phyloP scores from a whole-genome alignment of 1,140 invertebrate species.

The Bombus difficillimus region DNA sequence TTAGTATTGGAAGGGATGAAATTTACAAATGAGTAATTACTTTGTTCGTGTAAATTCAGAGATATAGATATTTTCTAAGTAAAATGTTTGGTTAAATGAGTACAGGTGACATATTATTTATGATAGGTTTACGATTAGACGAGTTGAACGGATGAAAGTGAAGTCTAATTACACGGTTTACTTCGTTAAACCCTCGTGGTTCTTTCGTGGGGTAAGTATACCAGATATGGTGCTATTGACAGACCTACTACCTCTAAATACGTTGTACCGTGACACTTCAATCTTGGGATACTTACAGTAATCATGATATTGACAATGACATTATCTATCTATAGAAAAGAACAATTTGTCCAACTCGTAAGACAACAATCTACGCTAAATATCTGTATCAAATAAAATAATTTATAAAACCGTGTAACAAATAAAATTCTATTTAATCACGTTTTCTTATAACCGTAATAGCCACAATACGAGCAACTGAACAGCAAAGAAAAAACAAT shows the following conservation, averaged over 20 bases:
- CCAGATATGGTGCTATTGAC: neutral
- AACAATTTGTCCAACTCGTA: neutral
- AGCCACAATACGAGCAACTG: too few relatives aligned
- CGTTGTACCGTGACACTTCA: neutral
- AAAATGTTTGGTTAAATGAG: neutral
- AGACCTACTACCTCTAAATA: neutral
- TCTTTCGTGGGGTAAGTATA: neutral
- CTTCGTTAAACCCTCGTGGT: neutral
- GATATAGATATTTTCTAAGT: too few relatives aligned
- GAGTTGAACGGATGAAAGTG: neutral
- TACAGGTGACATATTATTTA: neutral
- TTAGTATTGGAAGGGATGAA: too few relatives aligned
- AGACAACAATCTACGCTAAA: too few relatives aligned
- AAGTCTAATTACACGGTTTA: constrained; percentile 6
- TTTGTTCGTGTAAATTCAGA: too few relatives aligned
- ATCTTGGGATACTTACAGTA: neutral
- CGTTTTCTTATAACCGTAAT: too few relatives aligned
- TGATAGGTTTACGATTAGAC: too few relatives aligned
- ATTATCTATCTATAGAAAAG: neutral
- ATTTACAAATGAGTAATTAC: too few relatives aligned
- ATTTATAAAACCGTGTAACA: too few relatives aligned
- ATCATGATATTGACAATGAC: neutral
- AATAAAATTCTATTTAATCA: too few relatives aligned
- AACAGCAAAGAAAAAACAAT: too few relatives aligned
- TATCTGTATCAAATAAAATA: too few relatives aligned